Conservation (phyloP, 2,888 invertebrate species). For the Pemphredon lugubris region DNA sequence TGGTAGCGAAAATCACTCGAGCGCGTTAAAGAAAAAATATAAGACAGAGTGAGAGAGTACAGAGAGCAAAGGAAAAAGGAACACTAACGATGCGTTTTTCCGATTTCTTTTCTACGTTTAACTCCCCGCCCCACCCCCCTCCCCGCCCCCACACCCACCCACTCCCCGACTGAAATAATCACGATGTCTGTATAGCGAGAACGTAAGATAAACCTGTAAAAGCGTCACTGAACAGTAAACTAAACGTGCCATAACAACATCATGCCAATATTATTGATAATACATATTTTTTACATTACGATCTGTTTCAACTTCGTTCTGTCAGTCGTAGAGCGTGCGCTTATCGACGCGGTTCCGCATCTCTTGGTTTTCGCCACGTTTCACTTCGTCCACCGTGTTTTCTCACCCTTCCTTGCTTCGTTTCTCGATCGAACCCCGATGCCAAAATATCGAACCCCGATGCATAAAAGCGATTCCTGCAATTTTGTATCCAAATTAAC, state of each 20-base stretch:
- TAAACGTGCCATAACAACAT: conserved; percentile 80
- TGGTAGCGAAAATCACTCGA: conserved; percentile 18
- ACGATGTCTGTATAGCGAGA: conserved; percentile 49
- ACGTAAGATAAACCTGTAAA: conserved; percentile 59
- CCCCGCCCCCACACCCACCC: neutral
- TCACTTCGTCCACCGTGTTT: conserved; percentile 31
- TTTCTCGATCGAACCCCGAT: conserved; percentile 35
- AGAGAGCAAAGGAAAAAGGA: conserved; percentile 24
- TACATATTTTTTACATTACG: conserved; percentile 76
- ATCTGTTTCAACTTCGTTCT: conserved; percentile 71
- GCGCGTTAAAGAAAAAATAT: conserved; percentile 7
- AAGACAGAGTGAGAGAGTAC: conserved; percentile 28
- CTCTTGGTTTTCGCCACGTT: conserved; percentile 34
- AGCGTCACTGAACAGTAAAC: conserved; percentile 75
- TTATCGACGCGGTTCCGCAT: conserved; percentile 42
- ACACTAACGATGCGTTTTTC: conserved; percentile 22
- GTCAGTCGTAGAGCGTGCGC: conserved; percentile 58
- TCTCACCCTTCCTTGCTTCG: conserved; percentile 35
- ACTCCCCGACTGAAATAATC: conserved; percentile 47
- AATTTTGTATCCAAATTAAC: no score
- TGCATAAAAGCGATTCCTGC: no score
- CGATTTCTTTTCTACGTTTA: conserved; percentile 28
- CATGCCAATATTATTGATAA: conserved; percentile 80
- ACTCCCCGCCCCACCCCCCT: conserved; percentile 3
- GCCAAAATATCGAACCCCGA: no score